Base-by-base conservation (phyloP, 2,113 vertebrate genomes). In the Seriola aureovittata region DNA sequence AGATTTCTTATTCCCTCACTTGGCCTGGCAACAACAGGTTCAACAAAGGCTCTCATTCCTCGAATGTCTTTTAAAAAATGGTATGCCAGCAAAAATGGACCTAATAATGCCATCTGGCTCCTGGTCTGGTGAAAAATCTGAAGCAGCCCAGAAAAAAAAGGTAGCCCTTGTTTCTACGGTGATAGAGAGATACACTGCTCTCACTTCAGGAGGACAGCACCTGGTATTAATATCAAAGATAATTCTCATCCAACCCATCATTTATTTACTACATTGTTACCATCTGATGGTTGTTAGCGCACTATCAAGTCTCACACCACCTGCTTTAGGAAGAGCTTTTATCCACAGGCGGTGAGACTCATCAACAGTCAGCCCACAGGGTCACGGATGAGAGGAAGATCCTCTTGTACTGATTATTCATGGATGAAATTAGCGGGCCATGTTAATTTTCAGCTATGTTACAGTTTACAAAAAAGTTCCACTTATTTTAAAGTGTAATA, bases 281-380 rank as follows among this genome's bases (percentile, higher is more conserved):
- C 29, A 70, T 85, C 38, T 58, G 52, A 74, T 70, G 68, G 57
- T 77, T 81, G 62, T 78, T 78, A 58, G 65, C 54, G 6, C 52
- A 32, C 52, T 70, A 71, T 75, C 44, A 38, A 58, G 52, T 63
- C 78, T 78, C 68, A 57, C 71, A 74, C 80, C 73, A 81, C 74
- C 74, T 87, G 82, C 76, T 88, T 82, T 23, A 67, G 64, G 44
- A 77, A 58, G 54, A 67, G 70, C 68, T 80, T 75, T 72, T 79
- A 64, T 72, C 59, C 62, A 70, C 68, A 86, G 79, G 76, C 11
- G 8, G 76, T 68, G 57, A 80, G 59, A 81, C 73, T 75, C 74
- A 82, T 88, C 72, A 75, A 40, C 82, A 89, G 29, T 78, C 85
- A 71, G 79, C 81, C 66, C 71, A 84, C 81, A 78, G 29, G 82